Evolutionary conservation across 92 coral and sea anemone genomes (phyloP).

Genomic region (Paragorgia papillata): DNA sequence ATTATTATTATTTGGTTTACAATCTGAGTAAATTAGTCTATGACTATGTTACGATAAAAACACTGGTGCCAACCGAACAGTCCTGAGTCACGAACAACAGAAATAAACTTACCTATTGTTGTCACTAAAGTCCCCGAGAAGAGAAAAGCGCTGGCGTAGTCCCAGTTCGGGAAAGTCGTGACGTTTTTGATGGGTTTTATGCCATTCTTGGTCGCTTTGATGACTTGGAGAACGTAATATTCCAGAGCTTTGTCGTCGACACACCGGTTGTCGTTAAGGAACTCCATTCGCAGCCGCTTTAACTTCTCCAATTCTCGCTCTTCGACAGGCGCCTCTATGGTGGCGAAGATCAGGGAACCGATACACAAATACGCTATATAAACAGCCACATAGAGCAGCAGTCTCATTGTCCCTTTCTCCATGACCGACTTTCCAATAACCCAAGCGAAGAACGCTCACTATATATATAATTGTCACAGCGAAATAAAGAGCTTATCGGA

Average conservation of each 20-base stretch:
- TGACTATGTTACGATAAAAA: too few species aligned
- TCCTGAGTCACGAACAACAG: too few species aligned
- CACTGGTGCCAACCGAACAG: too few species aligned
- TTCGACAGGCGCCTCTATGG: conserved; percentile 97
- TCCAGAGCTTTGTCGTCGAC: conserved; percentile 79
- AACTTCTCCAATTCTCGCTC: conserved; percentile 68
- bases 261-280: conserved; percentile 77
- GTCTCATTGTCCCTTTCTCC: conserved; percentile 86
- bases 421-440: conserved; percentile 28
- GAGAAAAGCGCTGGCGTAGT: conserved; percentile 91
- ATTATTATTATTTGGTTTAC: too few species aligned
- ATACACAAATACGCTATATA: conserved; percentile 85
- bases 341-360: conserved; percentile 94
- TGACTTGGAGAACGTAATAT: conserved; percentile 68
- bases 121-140: conserved; percentile 95
- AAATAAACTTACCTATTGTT: conserved; percentile 91
- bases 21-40: too few species aligned
- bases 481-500: too few species aligned
- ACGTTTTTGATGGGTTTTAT: conserved; percentile 72
- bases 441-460: too few species aligned
- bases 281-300: conserved; percentile 68
- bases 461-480: too few species aligned
- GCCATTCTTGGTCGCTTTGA: conserved; percentile 85
- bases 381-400: conserved; percentile 71
- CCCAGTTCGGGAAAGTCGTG: conserved; percentile 82